These are phyloP conservation scores for Xiphophorus birchmanni DNA, from an alignment of 2,797 vertebrate genomes.

Conservation along the genomic window DNA sequence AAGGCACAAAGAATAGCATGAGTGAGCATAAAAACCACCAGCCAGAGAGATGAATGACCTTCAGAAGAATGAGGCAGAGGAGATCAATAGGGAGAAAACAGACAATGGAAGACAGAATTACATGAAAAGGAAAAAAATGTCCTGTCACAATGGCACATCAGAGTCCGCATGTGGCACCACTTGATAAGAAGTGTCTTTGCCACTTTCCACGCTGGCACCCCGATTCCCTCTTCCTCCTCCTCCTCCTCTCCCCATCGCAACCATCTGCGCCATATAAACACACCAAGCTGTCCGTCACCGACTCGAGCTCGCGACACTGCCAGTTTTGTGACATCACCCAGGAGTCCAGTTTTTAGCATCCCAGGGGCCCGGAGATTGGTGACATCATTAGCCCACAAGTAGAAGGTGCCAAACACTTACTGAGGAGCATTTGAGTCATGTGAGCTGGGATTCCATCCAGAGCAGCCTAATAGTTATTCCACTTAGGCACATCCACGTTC, in stretches of 20 bases:
- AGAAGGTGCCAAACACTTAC: conserved; percentile 59
- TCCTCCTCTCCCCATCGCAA: conserved; percentile 36
- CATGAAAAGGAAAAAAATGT: conserved; percentile 62
- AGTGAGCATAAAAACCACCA: conserved; percentile 38
- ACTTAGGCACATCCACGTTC: conserved; percentile 23
- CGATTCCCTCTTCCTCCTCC: conserved; percentile 12
- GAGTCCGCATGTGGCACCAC: conserved; percentile 66
- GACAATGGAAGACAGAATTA: conserved; percentile 67
- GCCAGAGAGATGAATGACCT: conserved; percentile 65
- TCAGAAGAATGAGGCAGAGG: conserved; percentile 36
- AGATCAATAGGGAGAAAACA: conserved; percentile 57
- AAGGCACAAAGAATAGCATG: conserved; percentile 47
- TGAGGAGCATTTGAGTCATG: conserved; percentile 62
- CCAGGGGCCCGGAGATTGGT: conserved; percentile 33
- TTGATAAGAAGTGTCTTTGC: conserved; percentile 69
- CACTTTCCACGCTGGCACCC: conserved; percentile 68
- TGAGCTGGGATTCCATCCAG: conserved; percentile 50
- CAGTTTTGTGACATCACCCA: conserved; percentile 65
- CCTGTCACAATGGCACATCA: conserved; percentile 62
- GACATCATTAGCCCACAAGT: conserved; percentile 61
- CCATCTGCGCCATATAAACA: conserved; percentile 77
- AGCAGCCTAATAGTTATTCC: conserved; percentile 61
- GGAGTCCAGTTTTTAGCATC: conserved; percentile 38
- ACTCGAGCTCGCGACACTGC: conserved; percentile 30
- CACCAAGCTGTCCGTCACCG: conserved; percentile 71